phyloP scores from a whole-genome alignment of 2,888 invertebrate genomes.

The Agriopis marginaria region DNA sequence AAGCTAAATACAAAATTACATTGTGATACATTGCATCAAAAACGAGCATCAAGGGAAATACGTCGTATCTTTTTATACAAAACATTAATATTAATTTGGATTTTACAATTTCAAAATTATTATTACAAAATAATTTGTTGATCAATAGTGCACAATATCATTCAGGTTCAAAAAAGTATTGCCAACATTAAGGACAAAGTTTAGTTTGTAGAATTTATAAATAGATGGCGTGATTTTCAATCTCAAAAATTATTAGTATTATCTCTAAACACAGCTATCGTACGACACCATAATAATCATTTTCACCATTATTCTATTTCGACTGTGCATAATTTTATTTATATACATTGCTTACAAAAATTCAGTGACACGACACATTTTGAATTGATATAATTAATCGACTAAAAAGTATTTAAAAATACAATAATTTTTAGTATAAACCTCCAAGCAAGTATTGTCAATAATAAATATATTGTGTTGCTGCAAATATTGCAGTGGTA shows the following conservation, averaged over 20 bases:
- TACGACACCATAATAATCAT: not conserved
- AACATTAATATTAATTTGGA: conserved; percentile 42
- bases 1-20: conserved; percentile 58
- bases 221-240: conserved; percentile 4
- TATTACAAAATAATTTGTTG: not conserved
- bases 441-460: too few species aligned
- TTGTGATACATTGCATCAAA: conserved; percentile 62
- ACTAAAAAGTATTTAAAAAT: not conserved
- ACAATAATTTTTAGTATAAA: too few species aligned
- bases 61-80: conserved; percentile 55
- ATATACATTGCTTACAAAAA: not conserved
- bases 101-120: not conserved
- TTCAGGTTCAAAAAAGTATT: not conserved
- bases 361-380: not conserved
- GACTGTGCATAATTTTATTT: not conserved
- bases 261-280: not conserved
- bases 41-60: conserved; percentile 56
- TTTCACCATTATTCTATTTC: not conserved
- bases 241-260: not conserved
- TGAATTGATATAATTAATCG: not conserved
- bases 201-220: not conserved
- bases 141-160: conserved; percentile 2
- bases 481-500: too few species aligned
- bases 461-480: too few species aligned
- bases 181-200: not conserved